These are phyloP conservation scores for Pherbina coryleti DNA, from an alignment of 2,888 invertebrate species.

Conservation along the genomic window DNA sequence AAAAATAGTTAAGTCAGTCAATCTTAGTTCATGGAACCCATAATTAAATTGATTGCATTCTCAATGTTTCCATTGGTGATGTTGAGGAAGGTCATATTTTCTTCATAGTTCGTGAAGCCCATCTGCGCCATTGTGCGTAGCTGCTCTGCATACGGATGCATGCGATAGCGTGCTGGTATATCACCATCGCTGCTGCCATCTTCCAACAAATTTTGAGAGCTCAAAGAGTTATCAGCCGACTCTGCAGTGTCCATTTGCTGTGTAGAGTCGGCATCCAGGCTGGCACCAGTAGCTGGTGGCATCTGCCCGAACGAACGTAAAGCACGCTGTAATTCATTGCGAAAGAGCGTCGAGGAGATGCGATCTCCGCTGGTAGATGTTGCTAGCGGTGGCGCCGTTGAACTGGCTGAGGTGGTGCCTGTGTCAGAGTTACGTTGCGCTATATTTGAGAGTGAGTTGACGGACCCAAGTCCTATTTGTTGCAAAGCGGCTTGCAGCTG, in stretches of 20 bases:
- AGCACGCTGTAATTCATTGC: constrained; percentile 82
- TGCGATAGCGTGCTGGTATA: constrained; percentile 60
- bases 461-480: constrained; percentile 57
- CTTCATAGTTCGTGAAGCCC: constrained; percentile 86
- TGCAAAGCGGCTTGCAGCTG: constrained; percentile 63
- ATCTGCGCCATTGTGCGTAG: constrained; percentile 89
- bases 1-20: neutral
- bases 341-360: constrained; percentile 85
- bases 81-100: constrained; percentile 87
- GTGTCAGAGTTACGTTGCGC: constrained; percentile 65
- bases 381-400: constrained; percentile 39
- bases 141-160: constrained; percentile 71
- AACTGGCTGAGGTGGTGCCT: constrained; percentile 34
- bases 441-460: constrained; percentile 67
- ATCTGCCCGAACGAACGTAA: constrained; percentile 63
- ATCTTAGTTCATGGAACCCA: constrained; percentile 69
- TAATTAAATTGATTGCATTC: constrained; percentile 90
- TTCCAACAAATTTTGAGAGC: constrained; percentile 31
- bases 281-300: constrained; percentile 25
- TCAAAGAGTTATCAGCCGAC: constrained; percentile 24
- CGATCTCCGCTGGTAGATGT: constrained; percentile 49
- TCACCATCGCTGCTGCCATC: constrained; percentile 56
- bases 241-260: constrained; percentile 56
- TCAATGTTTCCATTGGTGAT: constrained; percentile 86
- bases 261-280: constrained; percentile 31